Evolutionary conservation across 2,888 invertebrate species (phyloP).

Genomic region (Rhingia rostrata): DNA sequence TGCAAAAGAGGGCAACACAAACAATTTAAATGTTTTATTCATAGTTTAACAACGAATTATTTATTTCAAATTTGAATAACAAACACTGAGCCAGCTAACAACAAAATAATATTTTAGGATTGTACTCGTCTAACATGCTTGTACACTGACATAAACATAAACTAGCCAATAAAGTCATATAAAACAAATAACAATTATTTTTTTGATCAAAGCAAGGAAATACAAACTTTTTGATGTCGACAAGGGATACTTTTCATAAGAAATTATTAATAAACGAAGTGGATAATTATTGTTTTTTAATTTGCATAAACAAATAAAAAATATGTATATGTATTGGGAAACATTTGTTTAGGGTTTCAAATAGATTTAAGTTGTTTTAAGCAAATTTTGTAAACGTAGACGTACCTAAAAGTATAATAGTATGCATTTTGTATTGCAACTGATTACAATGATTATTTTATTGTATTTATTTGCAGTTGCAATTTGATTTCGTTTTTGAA

Average conservation of each 20-base stretch:
- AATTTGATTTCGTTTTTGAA: constrained; percentile 38
- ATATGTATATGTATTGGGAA: background rate
- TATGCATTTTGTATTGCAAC: constrained; percentile 21
- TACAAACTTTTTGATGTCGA: constrained; percentile 37
- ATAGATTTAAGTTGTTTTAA: constrained; percentile 47
- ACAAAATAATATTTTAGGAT: constrained; percentile 1
- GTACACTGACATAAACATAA: constrained; percentile 30
- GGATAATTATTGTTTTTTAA: background rate
- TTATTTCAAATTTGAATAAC: background rate
- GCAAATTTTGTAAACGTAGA: constrained; percentile 52
- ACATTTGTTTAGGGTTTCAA: constrained; percentile 58
- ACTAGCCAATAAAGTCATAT: constrained; percentile 37
- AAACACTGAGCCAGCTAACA: constrained; percentile 13
- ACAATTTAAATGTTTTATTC: constrained; percentile 17
- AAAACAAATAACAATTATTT: constrained; percentile 17
- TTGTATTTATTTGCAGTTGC: constrained; percentile 41
- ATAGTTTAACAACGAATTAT: background rate
- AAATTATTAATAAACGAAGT: constrained; percentile 2
- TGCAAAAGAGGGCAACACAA: constrained; percentile 2
- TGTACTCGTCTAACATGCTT: background rate
- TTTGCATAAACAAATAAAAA: constrained; percentile 4
- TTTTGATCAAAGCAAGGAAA: background rate
- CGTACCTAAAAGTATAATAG: background rate
- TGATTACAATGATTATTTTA: constrained; percentile 32
- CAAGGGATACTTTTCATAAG: background rate